A percentile compares a stretch with the other conserved stretches of the same genome.
phyloP scores from a whole-genome alignment of 2,797 vertebrate genomes.

The Enteromius paludinosus region DNA sequence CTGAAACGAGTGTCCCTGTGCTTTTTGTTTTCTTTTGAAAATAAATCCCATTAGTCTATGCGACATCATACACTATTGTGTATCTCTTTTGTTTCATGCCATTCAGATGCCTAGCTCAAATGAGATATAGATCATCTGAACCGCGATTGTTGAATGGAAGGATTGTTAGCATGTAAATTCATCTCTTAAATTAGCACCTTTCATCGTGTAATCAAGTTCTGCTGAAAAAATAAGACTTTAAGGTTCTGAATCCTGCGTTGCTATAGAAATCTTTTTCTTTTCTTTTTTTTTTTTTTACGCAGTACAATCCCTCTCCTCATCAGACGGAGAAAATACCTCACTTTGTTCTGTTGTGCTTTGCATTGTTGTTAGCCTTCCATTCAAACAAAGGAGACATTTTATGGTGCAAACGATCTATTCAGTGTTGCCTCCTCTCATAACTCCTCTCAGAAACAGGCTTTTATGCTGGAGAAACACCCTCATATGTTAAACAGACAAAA shows the following conservation, averaged over 20 bases:
- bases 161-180: slow-evolving; percentile 51
- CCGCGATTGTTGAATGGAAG: slow-evolving; percentile 36
- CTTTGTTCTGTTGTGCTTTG: slow-evolving; percentile 63
- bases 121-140: slow-evolving; percentile 36
- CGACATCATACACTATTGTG: slow-evolving; percentile 45
- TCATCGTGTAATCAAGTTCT: slow-evolving; percentile 52
- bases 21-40: slow-evolving; percentile 44
- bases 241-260: slow-evolving; percentile 45
- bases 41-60: slow-evolving; percentile 43
- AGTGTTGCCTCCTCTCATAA: slow-evolving; percentile 54
- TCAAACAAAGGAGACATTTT: slow-evolving; percentile 64
- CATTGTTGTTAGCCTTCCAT: slow-evolving; percentile 60
- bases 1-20: slow-evolving; percentile 24
- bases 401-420: slow-evolving; percentile 62
- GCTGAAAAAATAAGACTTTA: slow-evolving; percentile 58
- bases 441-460: slow-evolving; percentile 52
- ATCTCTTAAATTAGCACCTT: slow-evolving; percentile 51
- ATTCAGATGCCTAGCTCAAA: slow-evolving; percentile 36
- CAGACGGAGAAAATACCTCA: slow-evolving; percentile 58
- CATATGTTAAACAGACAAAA: slow-evolving; percentile 60
- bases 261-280: slow-evolving; percentile 53
- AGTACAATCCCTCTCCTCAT: slow-evolving; percentile 55
- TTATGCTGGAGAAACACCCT: slow-evolving; percentile 54
- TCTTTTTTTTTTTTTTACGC: not conserved
- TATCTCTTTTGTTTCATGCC: slow-evolving; percentile 51